phyloP scores from a whole-genome alignment of 2,113 vertebrate species.

The Symphodus melops region DNA sequence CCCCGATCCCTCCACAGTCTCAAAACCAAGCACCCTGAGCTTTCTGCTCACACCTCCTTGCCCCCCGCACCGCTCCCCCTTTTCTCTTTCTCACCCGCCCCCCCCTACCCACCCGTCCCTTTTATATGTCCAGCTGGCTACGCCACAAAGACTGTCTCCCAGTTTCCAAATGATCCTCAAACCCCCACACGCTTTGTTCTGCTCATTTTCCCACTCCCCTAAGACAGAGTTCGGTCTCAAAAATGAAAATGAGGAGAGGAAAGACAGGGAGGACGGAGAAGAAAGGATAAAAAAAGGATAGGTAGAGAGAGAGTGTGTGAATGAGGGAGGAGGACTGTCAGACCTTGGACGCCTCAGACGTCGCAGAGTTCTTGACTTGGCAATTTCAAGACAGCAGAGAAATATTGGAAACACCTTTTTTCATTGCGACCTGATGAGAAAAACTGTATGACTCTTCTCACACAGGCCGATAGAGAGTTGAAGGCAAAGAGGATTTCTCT shows the following conservation, averaged over 20 bases:
- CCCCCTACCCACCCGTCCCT: slow-evolving; percentile 65
- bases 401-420: slow-evolving; percentile 16
- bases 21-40: slow-evolving; percentile 68
- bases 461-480: neutral
- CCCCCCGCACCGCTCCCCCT: slow-evolving; percentile 65
- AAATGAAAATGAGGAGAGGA: slow-evolving; percentile 72
- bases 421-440: slow-evolving; percentile 30
- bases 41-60: slow-evolving; percentile 77
- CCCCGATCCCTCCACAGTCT: slow-evolving; percentile 57
- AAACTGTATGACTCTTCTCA: neutral
- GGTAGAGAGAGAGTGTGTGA: slow-evolving; percentile 52
- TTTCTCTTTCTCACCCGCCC: slow-evolving; percentile 70
- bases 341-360: slow-evolving; percentile 41
- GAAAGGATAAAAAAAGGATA: slow-evolving; percentile 49
- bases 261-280: slow-evolving; percentile 9
- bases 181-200: slow-evolving; percentile 84
- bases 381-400: neutral
- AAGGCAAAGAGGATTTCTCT: neutral
- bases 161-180: slow-evolving; percentile 78
- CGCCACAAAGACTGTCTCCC: slow-evolving; percentile 81
- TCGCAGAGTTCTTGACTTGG: slow-evolving; percentile 2
- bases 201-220: slow-evolving; percentile 86
- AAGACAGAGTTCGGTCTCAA: slow-evolving; percentile 73
- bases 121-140: slow-evolving; percentile 87
- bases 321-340: slow-evolving; percentile 19